Percentiles rank a stretch among this genome's conserved stretches.
phyloP scores from a whole-genome alignment of 1,140 invertebrate genomes.

The Caerostris extrusa region DNA sequence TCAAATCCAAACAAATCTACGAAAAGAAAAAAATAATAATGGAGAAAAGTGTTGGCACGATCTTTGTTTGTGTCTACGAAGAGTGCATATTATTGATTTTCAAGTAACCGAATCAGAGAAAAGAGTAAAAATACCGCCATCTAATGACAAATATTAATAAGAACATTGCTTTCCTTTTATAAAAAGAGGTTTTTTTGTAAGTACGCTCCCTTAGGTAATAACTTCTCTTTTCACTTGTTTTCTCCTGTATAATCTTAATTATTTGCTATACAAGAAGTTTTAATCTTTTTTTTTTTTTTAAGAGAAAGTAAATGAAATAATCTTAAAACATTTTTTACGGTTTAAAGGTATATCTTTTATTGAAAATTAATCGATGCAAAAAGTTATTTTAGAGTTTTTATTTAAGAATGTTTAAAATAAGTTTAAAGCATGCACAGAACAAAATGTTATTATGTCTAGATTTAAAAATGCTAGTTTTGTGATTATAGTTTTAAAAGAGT shows the following conservation, averaged over 20 bases:
- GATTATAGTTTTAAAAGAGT: too few species aligned
- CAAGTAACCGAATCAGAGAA: not conserved
- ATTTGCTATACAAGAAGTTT: not conserved
- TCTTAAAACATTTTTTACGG: too few species aligned
- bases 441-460: too few species aligned
- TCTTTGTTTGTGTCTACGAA: not conserved
- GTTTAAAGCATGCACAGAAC: too few species aligned
- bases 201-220: not conserved
- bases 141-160: constrained; percentile 17
- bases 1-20: not conserved
- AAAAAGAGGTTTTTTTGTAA: not conserved
- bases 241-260: not conserved
- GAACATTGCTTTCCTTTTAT: not conserved
- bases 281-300: not conserved
- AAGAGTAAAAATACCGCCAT: not conserved
- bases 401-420: too few species aligned
- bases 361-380: too few species aligned
- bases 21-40: not conserved
- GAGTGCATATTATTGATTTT: not conserved
- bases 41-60: not conserved
- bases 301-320: not conserved
- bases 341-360: too few species aligned
- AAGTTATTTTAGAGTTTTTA: too few species aligned
- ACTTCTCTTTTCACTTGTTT: not conserved
- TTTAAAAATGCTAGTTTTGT: too few species aligned